Evolutionary conservation across 2,113 vertebrate species (phyloP).

Genomic region (Diadophis punctatus): DNA sequence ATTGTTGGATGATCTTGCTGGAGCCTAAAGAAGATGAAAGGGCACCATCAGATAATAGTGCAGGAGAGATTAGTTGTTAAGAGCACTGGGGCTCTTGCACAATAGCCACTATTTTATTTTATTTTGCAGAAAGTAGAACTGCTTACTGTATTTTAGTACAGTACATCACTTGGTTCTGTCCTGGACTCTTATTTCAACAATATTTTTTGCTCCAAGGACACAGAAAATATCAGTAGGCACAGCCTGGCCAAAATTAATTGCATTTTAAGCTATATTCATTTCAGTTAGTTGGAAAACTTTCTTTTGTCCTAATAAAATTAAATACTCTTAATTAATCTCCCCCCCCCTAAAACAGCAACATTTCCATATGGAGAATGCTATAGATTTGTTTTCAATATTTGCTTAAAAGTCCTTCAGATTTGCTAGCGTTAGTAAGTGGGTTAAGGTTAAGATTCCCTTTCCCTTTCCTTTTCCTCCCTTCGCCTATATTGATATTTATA

Average conservation of each 20-base stretch:
- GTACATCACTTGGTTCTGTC: neutral
- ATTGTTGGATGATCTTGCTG: neutral
- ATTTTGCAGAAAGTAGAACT: neutral
- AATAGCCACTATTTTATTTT: neutral
- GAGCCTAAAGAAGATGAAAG: neutral
- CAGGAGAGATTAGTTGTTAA: neutral
- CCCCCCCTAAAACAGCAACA: neutral
- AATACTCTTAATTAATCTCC: neutral
- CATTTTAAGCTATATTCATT: neutral
- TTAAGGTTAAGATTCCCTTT: neutral
- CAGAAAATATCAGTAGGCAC: neutral
- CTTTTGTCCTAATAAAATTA: neutral
- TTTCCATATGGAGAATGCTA: neutral
- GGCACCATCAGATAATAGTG: neutral
- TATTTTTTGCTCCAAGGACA: neutral
- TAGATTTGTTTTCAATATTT: neutral
- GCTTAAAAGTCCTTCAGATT: neutral
- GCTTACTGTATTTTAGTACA: neutral
- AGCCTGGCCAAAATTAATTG: neutral
- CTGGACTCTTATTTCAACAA: neutral
- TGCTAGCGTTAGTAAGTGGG: neutral
- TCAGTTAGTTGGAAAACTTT: neutral
- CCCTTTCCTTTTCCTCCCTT: neutral
- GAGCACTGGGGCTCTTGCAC: neutral
- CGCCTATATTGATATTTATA: neutral